Percentiles rank a stretch among this genome's conserved stretches.
These are phyloP conservation scores for Contarinia nasturtii DNA, from an alignment of 1,140 invertebrate species.

Conservation along the genomic window DNA sequence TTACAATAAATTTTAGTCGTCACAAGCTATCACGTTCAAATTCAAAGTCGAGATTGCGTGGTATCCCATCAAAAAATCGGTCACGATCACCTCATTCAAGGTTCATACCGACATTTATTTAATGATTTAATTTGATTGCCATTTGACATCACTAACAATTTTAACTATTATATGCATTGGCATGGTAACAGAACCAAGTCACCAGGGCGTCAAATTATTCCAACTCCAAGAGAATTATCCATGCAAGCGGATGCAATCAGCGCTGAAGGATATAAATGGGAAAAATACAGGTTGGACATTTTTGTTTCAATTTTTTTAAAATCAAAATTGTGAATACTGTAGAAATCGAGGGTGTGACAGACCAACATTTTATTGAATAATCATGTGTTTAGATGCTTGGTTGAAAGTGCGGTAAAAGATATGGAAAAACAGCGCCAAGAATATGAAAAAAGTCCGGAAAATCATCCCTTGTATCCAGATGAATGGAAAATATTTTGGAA, in stretches of 20 bases:
- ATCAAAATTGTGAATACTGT: conserved; percentile 7
- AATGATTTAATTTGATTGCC: too few relatives aligned
- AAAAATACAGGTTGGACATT: conserved; percentile 29
- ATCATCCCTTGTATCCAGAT: conserved; percentile 64
- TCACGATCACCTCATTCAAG: too few relatives aligned
- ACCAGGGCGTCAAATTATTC: conserved; percentile 5
- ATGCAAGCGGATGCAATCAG: conserved; percentile 17
- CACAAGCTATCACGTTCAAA: too few relatives aligned
- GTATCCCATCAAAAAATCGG: too few relatives aligned
- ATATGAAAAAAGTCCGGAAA: conserved; percentile 65
- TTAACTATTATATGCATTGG: too few relatives aligned
- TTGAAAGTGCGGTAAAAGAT: conserved; percentile 24
- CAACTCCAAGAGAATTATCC: conserved; percentile 19
- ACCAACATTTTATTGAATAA: neutral
- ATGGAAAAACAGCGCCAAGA: conserved; percentile 39
- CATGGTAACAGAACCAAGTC: too few relatives aligned
- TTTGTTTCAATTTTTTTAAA: neutral
- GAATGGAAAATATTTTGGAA: conserved; percentile 81
- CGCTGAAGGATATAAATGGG: conserved; percentile 32
- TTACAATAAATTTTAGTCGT: too few relatives aligned
- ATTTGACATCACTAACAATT: too few relatives aligned
- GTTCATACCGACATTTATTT: too few relatives aligned
- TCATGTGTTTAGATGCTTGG: conserved; percentile 7
- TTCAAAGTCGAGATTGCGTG: too few relatives aligned
- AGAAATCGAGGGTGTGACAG: neutral